Base-by-base conservation (phyloP, 2,888 invertebrate species). In the Ecliptopera silaceata region DNA sequence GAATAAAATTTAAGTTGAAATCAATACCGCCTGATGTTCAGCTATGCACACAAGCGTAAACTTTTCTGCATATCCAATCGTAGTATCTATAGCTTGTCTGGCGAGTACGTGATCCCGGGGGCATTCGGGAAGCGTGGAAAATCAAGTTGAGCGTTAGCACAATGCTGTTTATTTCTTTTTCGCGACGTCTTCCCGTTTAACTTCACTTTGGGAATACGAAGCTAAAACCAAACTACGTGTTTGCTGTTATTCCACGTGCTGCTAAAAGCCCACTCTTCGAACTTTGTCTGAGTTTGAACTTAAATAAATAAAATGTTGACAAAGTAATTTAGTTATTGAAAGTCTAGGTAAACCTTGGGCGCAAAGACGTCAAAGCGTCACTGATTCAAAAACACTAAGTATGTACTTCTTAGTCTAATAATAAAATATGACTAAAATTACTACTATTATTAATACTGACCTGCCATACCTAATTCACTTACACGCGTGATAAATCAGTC, bases 121-220 rank as follows among this genome's bases (percentile, higher is more conserved):
- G 70, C 61, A 69, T 70, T 67, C 63, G 59, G 54, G 62, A 64
- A 72, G 66, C 67, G 66, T 57, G 68, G 69, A 68, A 67, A 70
- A 71, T 70, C 67, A 71, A 75, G 71, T 71, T 68, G 67, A 72
- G 65, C 69, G 69, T 66, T 66, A 64, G 66, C 68, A 69, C 66
- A 69, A 68, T 68, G 58, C 68, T 72, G 69, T 72, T 77, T 74
- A 72, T 76, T 75, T 70, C 65, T 72, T 73, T 75, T 74, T 69
- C 66, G 63, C 57, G 49, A 66, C 61, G 61, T 69, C 61, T 63
- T 55, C 64, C 43, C 59, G 68, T 70, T 68, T 65, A 69, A 65
- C 62, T 65, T 66, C 60, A 64, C 66, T 41, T 54, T 51, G 63
- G 64, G 64, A 62, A 63, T 56, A 57, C 55, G 49, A 64, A 69